Percentiles rank a stretch among this genome's conserved stretches.
These are phyloP conservation scores for Notechis scutatus DNA, from an alignment of 2,113 vertebrate genomes.

Conservation along the genomic window DNA sequence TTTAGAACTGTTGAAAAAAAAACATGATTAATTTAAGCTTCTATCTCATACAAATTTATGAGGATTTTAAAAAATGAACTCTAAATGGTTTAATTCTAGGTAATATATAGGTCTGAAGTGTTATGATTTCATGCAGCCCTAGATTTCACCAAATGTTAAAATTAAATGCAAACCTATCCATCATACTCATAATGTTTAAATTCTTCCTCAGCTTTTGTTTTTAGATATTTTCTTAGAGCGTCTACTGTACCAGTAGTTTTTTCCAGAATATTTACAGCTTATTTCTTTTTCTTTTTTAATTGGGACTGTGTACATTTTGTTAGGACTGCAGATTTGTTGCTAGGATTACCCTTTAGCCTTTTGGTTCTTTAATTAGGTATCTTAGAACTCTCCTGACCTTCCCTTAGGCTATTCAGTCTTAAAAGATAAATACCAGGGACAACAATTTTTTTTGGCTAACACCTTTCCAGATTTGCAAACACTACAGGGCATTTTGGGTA, in stretches of 20 bases:
- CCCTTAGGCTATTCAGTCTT: constrained; percentile 68
- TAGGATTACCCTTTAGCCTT: constrained; percentile 48
- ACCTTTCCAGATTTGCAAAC: constrained; percentile 32
- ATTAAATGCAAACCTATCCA: neutral
- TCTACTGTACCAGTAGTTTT: neutral
- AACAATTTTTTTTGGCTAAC: constrained; percentile 51
- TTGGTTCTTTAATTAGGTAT: constrained; percentile 61
- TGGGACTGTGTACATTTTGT: constrained; percentile 31
- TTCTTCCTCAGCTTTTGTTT: neutral
- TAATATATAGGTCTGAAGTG: neutral
- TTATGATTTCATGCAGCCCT: neutral
- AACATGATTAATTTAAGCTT: neutral
- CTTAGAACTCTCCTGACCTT: constrained; percentile 60
- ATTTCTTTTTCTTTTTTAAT: neutral
- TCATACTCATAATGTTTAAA: neutral
- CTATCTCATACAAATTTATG: neutral
- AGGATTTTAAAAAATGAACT: neutral
- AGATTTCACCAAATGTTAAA: neutral
- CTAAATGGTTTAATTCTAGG: neutral
- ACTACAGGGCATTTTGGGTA: constrained; percentile 27
- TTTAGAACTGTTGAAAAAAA: neutral
- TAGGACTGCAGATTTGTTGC: constrained; percentile 34
- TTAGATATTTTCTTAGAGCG: neutral
- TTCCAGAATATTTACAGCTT: constrained; percentile 6
- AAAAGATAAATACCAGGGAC: constrained; percentile 61